Base-by-base conservation (phyloP, 2,797 vertebrate genomes). In the Numenius phaeopus region DNA sequence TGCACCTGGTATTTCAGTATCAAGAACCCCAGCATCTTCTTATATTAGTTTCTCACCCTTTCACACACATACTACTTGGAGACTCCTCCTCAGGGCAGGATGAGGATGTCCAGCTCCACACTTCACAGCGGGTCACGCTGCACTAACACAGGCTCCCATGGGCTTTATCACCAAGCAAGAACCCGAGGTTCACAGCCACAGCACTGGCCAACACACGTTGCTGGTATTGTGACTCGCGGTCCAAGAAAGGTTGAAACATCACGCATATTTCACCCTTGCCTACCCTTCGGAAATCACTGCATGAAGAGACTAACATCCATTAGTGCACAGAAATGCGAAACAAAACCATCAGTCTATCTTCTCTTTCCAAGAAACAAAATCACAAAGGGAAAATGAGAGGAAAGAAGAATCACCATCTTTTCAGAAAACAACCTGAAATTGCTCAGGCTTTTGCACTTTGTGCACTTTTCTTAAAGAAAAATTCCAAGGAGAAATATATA, bases 221-320 rank as follows among this genome's bases (percentile, higher is more conserved):
- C 18, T 65, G 34, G 58, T 26, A 44, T 4, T 9, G 14, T 10
- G 4, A 24, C 29, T 21, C 29, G 34, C 18, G 55, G 40, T 40
- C 44, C 67, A 37, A 34, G 37, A 54, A 54, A 40, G 27, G 18
- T 2, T 64, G 44, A 52, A 77, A 18, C 70, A 37, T 34, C 18
- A 23, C 0, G 2, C 19, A 5, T 47, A 50, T 55, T 3, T 64
- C 20, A 64, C 15, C 52, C 34, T 22, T 4, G 32, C 2, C n/a
- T 1, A 57, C 13, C 39, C 26, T 11, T 27, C n/a, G 39, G n/a
- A 67, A 37, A 52, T 17, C 17, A 82, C 5, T 0, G 1, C 23
- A 9, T 13, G 44, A 54, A 7, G 3, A 64, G 9, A 27, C 8
- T 23, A 62, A 64, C 14, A 40, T 4, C n/a, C 14, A 19, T 46